phyloP scores from a whole-genome alignment of 2,888 invertebrate species.

The Sipha maydis region DNA sequence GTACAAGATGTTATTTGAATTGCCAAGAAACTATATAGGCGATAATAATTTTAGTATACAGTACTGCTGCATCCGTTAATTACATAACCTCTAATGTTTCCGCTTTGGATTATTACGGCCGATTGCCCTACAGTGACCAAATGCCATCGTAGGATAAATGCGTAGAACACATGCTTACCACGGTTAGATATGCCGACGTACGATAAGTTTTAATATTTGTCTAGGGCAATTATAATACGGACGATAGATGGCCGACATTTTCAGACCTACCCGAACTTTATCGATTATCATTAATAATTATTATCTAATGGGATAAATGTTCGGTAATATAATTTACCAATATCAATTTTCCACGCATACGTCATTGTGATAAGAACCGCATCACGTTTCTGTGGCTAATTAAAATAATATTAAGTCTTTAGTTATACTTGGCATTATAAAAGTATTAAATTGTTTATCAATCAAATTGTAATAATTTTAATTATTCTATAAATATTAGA shows the following conservation, averaged over 20 bases:
- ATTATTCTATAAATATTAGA: slow-evolving; percentile 30
- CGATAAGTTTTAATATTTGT: not conserved
- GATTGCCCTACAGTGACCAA: not conserved
- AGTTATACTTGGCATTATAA: not conserved
- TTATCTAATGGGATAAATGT: slow-evolving; percentile 6
- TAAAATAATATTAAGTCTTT: not conserved
- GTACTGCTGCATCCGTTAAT: not conserved
- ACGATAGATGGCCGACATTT: not conserved
- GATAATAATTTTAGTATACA: not conserved
- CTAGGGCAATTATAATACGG: not conserved
- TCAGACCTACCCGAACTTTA: not conserved
- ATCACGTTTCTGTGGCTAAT: slow-evolving; percentile 23
- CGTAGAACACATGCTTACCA: not conserved
- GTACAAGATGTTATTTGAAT: not conserved
- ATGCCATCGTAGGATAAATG: not conserved
- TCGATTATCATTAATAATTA: not conserved
- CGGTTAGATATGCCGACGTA: not conserved
- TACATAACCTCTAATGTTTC: not conserved
- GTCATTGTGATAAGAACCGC: not conserved
- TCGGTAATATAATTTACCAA: not conserved
- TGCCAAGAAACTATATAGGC: not conserved
- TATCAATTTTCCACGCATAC: not conserved
- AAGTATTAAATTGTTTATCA: not conserved
- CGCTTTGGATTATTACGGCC: not conserved
- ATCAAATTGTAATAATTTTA: not conserved